Evolutionary conservation across 2,888 invertebrate species (phyloP), one percentile per base, ranked within the genome.

Genomic region (Nysson spinosus): DNA sequence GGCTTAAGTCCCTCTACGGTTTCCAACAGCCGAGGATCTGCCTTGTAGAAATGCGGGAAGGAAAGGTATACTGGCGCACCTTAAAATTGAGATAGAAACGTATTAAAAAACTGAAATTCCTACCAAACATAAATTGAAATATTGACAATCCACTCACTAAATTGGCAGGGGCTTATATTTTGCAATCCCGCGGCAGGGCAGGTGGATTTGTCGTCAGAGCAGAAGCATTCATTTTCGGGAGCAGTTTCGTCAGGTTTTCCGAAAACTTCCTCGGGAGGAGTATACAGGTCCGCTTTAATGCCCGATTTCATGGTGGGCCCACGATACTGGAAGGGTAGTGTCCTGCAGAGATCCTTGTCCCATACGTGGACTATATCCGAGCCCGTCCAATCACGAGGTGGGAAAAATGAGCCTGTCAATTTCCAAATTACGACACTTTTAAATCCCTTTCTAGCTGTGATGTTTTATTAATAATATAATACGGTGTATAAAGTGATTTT

Each of bases 1-100:
- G 96, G 95, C 1, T 89, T 89, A 5, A 96, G 88, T 1, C 96
- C 96, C 46, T 93, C 92, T 9, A 95, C 92, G 0, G 91, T 90
- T 0, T 91, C 88, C 11, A 93, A 83, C 0, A 95, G 89, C 9
- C 88, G 88, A 0, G 92, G 92, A 81, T 95, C 94, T 0, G 95
- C 93, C 68, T 95, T 92, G 85, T 93, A 94, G 88, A 96, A 97
- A 84, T 97, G 97, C 0, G 96, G 96, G 85, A 93, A 95, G 0
- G 96, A 97, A 5, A 96, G 89, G 75, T 94, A 95, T 0, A 97
- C 93, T 0, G 97, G 97, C 0, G 96, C 96, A 81, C 93, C 95
- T 95, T 85, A 24, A 63, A 55, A 11, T 4, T 14, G n/a, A 3
- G 20, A 7, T 37, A 7, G 4, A 4, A 47, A 14, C 4, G 11